Evolutionary conservation across 1,140 invertebrate species (phyloP).

Genomic region (Dendroctonus valens): DNA sequence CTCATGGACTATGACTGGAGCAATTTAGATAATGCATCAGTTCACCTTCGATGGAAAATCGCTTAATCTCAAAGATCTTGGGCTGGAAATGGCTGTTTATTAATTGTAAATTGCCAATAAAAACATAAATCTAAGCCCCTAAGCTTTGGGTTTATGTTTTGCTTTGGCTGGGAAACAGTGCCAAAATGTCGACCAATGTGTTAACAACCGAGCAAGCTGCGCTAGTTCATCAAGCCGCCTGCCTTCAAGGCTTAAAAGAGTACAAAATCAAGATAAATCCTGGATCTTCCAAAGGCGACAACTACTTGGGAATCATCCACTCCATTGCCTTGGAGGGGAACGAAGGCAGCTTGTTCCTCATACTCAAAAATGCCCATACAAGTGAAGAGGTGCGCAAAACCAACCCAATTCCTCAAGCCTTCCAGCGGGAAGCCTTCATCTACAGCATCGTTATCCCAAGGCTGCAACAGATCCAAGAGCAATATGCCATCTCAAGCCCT

Average conservation of each 20-base stretch:
- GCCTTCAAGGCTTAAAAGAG: slow-evolving; percentile 24
- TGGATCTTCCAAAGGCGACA: slow-evolving; percentile 38
- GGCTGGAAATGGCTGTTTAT: too few relatives aligned
- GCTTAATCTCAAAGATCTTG: too few relatives aligned
- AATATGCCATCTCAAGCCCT: slow-evolving; percentile 28
- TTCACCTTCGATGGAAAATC: too few relatives aligned
- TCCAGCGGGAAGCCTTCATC: slow-evolving; percentile 36
- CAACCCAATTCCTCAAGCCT: slow-evolving; percentile 31
- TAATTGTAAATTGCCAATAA: too few relatives aligned
- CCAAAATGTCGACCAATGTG: too few relatives aligned
- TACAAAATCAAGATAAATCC: slow-evolving; percentile 24
- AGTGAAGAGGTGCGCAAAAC: slow-evolving; percentile 27
- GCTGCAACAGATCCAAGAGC: slow-evolving; percentile 30
- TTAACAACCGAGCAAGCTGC: slow-evolving; percentile 22
- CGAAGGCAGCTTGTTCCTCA: slow-evolving; percentile 22
- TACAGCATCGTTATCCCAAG: slow-evolving; percentile 33
- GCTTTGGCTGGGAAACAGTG: too few relatives aligned
- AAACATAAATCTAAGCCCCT: too few relatives aligned
- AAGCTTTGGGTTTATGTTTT: too few relatives aligned
- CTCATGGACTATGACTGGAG: too few relatives aligned
- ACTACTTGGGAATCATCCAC: slow-evolving; percentile 37
- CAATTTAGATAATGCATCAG: too few relatives aligned
- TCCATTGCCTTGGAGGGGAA: slow-evolving; percentile 24
- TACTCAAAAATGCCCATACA: slow-evolving; percentile 36
- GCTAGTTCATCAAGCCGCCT: slow-evolving; percentile 25